Conservation (phyloP, 2,888 invertebrate genomes). For the Encarsia formosa region DNA sequence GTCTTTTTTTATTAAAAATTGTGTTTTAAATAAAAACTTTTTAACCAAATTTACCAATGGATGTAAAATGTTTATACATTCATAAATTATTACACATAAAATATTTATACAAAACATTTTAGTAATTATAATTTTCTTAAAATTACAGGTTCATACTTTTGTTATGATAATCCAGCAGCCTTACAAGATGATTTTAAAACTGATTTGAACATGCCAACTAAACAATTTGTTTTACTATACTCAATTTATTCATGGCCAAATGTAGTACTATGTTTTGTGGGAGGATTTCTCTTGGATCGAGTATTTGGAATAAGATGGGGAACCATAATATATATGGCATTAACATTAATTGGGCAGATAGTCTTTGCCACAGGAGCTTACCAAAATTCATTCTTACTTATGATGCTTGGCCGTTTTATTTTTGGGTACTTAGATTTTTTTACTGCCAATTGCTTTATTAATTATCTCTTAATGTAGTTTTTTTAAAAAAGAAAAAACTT, state of each 20-base stretch:
- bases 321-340: slow-evolving; percentile 82
- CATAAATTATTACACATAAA: not conserved
- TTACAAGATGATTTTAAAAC: slow-evolving; percentile 80
- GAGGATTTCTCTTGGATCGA: slow-evolving; percentile 92
- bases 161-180: slow-evolving; percentile 95
- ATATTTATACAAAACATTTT: slow-evolving; percentile 5
- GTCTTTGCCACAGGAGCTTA: slow-evolving; percentile 83
- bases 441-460: too few relatives aligned
- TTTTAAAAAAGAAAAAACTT: too few relatives aligned
- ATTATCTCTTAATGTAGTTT: too few relatives aligned
- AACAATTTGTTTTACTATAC: slow-evolving; percentile 83
- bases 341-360: slow-evolving; percentile 83
- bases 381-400: slow-evolving; percentile 76
- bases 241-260: slow-evolving; percentile 98
- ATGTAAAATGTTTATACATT: not conserved
- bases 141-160: slow-evolving; percentile 89
- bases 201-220: slow-evolving; percentile 76
- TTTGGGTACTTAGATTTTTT: slow-evolving; percentile 69
- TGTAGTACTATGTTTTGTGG: slow-evolving; percentile 90
- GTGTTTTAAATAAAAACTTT: too few relatives aligned
- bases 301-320: slow-evolving; percentile 92
- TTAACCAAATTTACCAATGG: not conserved
- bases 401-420: slow-evolving; percentile 88
- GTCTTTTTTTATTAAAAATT: too few relatives aligned
- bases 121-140: too few relatives aligned